A percentile compares a stretch with the other conserved stretches of the same genome.
These are phyloP conservation scores for Mamestra configurata DNA, from an alignment of 1,140 invertebrate genomes.

Conservation along the genomic window DNA sequence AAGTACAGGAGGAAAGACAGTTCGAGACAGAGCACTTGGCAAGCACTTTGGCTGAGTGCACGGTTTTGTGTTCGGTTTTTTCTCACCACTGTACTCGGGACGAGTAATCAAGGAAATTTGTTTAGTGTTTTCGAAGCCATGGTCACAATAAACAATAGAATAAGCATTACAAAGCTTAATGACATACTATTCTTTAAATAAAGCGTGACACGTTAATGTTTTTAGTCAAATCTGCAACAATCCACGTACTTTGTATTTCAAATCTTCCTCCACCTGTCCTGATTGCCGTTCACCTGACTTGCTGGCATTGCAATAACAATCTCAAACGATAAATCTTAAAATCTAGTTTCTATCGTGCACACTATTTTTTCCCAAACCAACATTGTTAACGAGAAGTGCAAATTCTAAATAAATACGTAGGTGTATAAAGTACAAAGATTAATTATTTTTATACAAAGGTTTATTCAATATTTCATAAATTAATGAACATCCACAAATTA, in stretches of 20 bases:
- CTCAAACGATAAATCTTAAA: neutral
- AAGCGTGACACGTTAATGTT: neutral
- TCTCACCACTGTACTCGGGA: too few species aligned
- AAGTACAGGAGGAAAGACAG: too few species aligned
- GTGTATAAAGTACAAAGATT: constrained; percentile 32
- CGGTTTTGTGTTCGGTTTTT: too few species aligned
- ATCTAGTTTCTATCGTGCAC: constrained; percentile 13
- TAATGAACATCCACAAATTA: neutral
- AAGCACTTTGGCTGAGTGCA: too few species aligned
- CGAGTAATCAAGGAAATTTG: too few species aligned
- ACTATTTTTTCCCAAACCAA: constrained; percentile 15
- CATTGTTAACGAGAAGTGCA: constrained; percentile 4
- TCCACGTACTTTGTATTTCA: constrained; percentile 21
- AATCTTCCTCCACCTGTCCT: constrained; percentile 7
- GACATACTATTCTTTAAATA: neutral
- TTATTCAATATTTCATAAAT: neutral
- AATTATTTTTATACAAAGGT: neutral
- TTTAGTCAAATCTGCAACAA: neutral
- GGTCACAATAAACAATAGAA: neutral
- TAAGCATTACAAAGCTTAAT: neutral
- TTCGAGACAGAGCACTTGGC: too few species aligned
- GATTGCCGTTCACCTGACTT: neutral
- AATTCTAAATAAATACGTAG: neutral
- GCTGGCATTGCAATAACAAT: neutral
- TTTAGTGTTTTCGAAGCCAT: too few species aligned